Percentiles rank a stretch among this genome's conserved stretches.
Conservation (phyloP, 2,113 vertebrate species). For the Platanista minor region DNA sequence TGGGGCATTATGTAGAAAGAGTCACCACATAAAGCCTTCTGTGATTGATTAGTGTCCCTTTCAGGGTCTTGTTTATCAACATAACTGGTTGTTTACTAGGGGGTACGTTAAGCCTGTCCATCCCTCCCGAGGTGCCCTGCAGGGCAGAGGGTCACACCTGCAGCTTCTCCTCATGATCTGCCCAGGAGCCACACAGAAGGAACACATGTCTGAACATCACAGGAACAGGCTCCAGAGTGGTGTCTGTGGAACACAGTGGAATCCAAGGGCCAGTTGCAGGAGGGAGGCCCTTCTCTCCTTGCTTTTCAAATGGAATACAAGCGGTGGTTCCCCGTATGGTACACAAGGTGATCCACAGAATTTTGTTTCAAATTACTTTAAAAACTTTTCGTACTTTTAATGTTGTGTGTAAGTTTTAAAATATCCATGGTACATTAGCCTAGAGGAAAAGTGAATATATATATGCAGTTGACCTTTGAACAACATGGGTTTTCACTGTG, state of each 20-base stretch:
- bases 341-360: neutral
- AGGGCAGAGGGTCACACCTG: neutral
- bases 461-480: neutral
- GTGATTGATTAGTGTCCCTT: constrained; percentile 31
- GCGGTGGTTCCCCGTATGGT: neutral
- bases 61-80: neutral
- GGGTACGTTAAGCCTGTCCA: neutral
- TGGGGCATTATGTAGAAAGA: neutral
- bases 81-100: neutral
- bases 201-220: neutral
- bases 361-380: neutral
- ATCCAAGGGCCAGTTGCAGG: neutral
- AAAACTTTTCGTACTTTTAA: neutral
- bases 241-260: neutral
- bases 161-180: neutral
- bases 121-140: neutral
- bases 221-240: neutral
- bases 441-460: neutral
- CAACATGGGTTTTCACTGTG: neutral
- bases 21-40: neutral
- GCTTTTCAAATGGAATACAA: neutral
- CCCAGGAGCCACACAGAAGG: neutral
- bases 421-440: neutral
- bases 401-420: neutral
- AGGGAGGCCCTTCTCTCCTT: neutral